Base-by-base conservation (phyloP, 2,888 invertebrate species). In the Frankliniella fusca region DNA sequence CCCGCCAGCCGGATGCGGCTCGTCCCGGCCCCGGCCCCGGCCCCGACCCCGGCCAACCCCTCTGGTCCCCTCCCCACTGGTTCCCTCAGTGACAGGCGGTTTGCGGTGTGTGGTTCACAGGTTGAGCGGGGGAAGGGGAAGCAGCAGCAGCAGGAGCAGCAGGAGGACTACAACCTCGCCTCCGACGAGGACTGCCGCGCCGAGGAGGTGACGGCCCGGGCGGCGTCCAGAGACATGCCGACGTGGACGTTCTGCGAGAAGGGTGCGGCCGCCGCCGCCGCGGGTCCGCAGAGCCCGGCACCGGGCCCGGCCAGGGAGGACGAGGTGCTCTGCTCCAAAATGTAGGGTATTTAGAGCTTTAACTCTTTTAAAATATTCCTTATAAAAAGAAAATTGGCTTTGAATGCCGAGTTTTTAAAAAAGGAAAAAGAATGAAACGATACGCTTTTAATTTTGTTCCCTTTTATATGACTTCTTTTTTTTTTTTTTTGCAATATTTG, bases 101-200 rank as follows among this genome's bases (percentile, higher is more conserved):
- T 27, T 76, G 70, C 27, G 70, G 70, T 76, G 70, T 76, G 70
- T 76, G 70, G 70, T 76, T 76, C 70, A 27, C 70, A 76, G 70
- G 70, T 76, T 23, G 70, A 27, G 70, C 23, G 70, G 70, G 27
- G 23, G 70, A 76, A 76, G 70, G 70, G 23, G 23, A 27, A 76
- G 38, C 38, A 38, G 38, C 38, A 38, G 54, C 11, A 11, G 54
- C 18, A 20, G 54, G 5, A 54, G 54, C 18, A 20, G 54, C 15
- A 15, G 70, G 70, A 76, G 70, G 70, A 76, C 70, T 76, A 76
- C 70, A 76, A 76, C 70, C 70, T 76, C 23, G 70, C 70, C 70
- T 76, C 70, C 23, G 70, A 76, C 70, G 70, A 76, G 70, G 70
- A 76, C 27, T 76, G 70, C 70, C 70, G 70, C 27, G 70, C 70